A percentile compares a stretch with the other conserved stretches of the same genome.
phyloP scores from a whole-genome alignment of 1,140 invertebrate species.

The Steinernema feltiae region DNA sequence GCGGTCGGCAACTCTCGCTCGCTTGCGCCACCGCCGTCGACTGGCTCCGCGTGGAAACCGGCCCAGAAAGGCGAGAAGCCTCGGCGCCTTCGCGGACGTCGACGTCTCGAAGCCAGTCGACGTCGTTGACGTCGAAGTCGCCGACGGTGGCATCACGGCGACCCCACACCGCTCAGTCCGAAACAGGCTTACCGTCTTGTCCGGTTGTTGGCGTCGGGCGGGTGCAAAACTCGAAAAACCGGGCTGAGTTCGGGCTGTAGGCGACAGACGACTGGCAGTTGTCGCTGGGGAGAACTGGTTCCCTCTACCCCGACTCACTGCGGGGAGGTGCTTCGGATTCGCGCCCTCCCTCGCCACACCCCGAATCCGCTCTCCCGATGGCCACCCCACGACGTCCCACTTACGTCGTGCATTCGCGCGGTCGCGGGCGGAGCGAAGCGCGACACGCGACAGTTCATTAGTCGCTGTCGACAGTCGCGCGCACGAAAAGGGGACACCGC shows the following conservation, averaged over 20 bases:
- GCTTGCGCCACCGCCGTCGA: too few relatives aligned
- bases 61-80: background rate
- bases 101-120: conserved; percentile 8
- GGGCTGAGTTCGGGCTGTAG: conserved; percentile 10
- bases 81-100: background rate
- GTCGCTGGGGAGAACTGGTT: background rate
- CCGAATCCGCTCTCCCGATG: background rate
- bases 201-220: conserved; percentile 12
- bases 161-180: conserved; percentile 1
- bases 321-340: conserved; percentile 3
- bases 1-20: too few relatives aligned
- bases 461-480: background rate
- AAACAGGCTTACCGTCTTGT: conserved; percentile 15
- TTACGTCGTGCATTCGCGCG: background rate
- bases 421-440: too few relatives aligned
- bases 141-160: conserved; percentile 1
- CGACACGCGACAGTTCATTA: too few relatives aligned
- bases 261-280: background rate
- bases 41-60: too few relatives aligned
- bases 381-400: background rate
- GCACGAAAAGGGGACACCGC: too few relatives aligned
- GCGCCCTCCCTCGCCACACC: background rate
- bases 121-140: background rate
- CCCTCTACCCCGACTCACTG: background rate
- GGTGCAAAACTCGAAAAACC: conserved; percentile 13